Evolutionary conservation across 2,113 vertebrate genomes (phyloP).

Genomic region (Albula glossodonta): DNA sequence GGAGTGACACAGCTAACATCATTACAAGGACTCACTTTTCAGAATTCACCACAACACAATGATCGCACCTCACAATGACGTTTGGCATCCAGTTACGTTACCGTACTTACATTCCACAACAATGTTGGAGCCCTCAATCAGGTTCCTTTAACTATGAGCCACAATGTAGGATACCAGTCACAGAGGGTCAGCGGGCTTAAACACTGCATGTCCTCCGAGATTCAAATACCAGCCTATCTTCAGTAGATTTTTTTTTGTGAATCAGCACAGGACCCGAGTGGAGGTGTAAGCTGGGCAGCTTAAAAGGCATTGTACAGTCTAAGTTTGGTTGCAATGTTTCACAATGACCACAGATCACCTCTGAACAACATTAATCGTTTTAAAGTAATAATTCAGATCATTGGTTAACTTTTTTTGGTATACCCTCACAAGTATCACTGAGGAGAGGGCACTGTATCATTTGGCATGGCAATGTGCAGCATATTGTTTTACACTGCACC

Average conservation of each 20-base stretch:
- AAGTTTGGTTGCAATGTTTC: background rate
- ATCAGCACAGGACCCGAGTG: background rate
- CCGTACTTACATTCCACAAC: background rate
- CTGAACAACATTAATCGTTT: too few relatives aligned
- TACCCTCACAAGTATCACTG: background rate
- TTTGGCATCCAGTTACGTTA: constrained; percentile 20
- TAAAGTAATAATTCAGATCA: too few relatives aligned
- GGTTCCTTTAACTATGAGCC: background rate
- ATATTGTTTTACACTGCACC: too few relatives aligned
- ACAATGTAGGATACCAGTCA: background rate
- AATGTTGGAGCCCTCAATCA: background rate
- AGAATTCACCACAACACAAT: background rate
- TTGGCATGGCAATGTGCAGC: background rate
- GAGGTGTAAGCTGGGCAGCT: background rate
- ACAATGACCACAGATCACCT: background rate
- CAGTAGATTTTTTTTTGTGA: too few relatives aligned
- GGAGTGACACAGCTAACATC: background rate
- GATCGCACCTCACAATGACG: background rate
- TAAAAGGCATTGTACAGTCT: background rate
- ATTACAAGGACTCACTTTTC: background rate
- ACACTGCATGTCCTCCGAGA: too few relatives aligned
- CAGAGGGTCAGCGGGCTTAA: background rate
- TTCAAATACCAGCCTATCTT: too few relatives aligned
- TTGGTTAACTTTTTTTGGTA: background rate
- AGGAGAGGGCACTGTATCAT: background rate